Base-by-base conservation (phyloP, 2,797 vertebrate genomes). In the Chloroceryle inda region DNA sequence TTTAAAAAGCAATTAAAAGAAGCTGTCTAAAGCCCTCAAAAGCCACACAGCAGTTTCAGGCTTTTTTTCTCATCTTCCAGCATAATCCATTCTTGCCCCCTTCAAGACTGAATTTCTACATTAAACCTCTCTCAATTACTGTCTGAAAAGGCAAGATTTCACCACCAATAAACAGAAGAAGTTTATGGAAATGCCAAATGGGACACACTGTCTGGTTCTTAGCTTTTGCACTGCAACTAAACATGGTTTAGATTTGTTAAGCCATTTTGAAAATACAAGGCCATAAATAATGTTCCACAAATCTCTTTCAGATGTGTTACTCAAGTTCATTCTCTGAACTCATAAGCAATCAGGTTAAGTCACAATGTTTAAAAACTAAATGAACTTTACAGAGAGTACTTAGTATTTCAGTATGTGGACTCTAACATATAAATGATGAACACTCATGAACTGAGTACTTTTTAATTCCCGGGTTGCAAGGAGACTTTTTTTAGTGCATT, bases 231-330 rank as follows among this genome's bases (percentile, higher is more conserved):
- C 23, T 81, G 77, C 68, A 95, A 85, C 74, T 42, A 94, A 94
- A 89, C 49, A 73, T 86, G 81, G 74, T 88, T 94, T 94, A 93
- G 83, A 93, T 94, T 90, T 88, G 61, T 83, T 64, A 94, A 94
- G 55, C 29, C 45, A 80, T 93, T 92, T 85, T 93, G 81, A 92
- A 95, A 95, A 88, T 49, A 88, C 38, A 91, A 87, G 92, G 59
- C 19, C 59, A 78, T 89, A 94, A 85, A 94, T 79, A 92, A 92
- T 16, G 72, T 74, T 82, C 31, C 44, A 79, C 69, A 95, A 90
- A 97, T 94, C 61, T 83, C 40, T 94, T 89, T 96, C 94, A 96
- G 82, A 95, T 97, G 91, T 88, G 94, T 86, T 66, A 88, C 55
- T 67, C 53, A 88, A 76, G 56, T n/a, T 87, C 66, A 62, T 76